A percentile compares a stretch with the other conserved stretches of the same genome.
Evolutionary conservation across 1,140 invertebrate genomes (phyloP).

Genomic region (Probaryconus sp.): DNA sequence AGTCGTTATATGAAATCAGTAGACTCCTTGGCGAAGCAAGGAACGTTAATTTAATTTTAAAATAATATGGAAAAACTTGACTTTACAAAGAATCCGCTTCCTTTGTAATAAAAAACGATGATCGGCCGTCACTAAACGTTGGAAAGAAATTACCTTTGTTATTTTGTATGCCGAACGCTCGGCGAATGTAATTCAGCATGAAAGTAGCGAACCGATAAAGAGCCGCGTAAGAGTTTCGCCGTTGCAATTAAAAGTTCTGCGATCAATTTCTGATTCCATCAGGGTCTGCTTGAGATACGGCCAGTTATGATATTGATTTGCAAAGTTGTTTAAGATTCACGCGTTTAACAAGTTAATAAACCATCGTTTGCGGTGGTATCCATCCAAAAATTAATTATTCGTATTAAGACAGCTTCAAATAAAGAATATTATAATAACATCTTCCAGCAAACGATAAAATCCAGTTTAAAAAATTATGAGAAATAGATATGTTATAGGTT

Average conservation of each 20-base stretch:
- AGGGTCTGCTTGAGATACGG: neutral
- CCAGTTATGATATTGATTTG: neutral
- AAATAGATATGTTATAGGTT: no score
- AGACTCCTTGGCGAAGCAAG: no score
- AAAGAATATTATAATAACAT: no score
- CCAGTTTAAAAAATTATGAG: no score
- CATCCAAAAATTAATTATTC: no score
- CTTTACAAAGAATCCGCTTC: neutral
- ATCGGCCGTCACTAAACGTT: constrained; percentile 3
- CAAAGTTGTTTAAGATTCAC: no score
- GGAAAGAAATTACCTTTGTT: constrained; percentile 20
- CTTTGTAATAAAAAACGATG: constrained; percentile 13
- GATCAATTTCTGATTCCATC: constrained; percentile 6
- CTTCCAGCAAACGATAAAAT: no score
- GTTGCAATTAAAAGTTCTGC: constrained; percentile 34
- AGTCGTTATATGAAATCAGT: no score
- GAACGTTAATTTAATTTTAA: neutral
- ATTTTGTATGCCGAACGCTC: constrained; percentile 28
- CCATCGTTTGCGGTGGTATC: no score
- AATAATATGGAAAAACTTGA: neutral
- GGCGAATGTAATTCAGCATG: constrained; percentile 16
- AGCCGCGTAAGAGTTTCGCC: constrained; percentile 5
- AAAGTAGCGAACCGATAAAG: constrained; percentile 22
- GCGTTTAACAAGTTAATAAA: no score
- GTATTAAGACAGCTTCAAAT: no score